Base-by-base conservation (phyloP, 2,113 vertebrate species). In the Orcinus orca region DNA sequence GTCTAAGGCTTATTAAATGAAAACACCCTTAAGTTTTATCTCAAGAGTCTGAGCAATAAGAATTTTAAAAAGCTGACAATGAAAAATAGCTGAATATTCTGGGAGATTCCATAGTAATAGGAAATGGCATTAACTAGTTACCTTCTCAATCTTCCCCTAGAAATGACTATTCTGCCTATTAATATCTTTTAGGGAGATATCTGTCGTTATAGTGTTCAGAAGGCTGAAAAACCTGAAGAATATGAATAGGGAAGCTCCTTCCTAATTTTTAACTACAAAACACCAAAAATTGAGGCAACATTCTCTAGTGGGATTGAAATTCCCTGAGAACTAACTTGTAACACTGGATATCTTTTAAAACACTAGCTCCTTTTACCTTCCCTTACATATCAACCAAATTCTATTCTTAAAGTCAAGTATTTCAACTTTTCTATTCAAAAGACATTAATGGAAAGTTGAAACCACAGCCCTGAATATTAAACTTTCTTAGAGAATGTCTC, bases 1-100 rank as follows among this genome's bases (percentile, higher is more conserved):
- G 97, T 93, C 98, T 98, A 76, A 41, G 14, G 36, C 38, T 87
- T 96, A 82, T 60, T 94, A 95, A 95, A 92, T 74, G 74, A 95
- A 97, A 97, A 96, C 33, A 92, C 21, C 74, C 77, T n/a, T 67
- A 93, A 70, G 68, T 80, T 95, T 96, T 90, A 93, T 96, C 71
- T 93, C 50, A 65, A 97, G 60, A 80, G 65, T 60, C 55, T 90
- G 74, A 93, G 47, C 62, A 97, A 0, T 53, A 95, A 88, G 76
- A 96, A 71, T 90, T 90, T 95, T 95, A 55, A 96, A 96, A 96
- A 92, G 93, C 29, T 91, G 60, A 97, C 80, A 94, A 88, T 71
- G 38, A 93, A 97, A 96, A 95, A 62, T 62, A 90, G 91, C 58
- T 77, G 53, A 80, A 93, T 93, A 96, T 68, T 89, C 53, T 17